Conservation (phyloP, 2,888 invertebrate genomes). For the Dendrolimus houi region DNA sequence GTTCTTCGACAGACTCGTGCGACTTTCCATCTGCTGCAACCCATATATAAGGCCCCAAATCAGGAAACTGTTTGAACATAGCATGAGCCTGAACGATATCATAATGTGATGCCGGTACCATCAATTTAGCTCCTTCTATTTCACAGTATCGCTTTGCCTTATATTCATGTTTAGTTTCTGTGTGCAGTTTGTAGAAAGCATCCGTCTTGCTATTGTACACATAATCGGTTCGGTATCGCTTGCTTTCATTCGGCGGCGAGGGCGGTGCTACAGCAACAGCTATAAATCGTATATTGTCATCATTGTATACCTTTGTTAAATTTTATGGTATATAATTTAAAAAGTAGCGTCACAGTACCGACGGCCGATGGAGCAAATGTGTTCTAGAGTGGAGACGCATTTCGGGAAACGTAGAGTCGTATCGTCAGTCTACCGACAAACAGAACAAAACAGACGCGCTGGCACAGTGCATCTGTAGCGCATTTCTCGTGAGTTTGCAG, state of each 20-base stretch:
- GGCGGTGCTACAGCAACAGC: slow-evolving; percentile 13
- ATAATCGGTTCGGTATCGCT: slow-evolving; percentile 42
- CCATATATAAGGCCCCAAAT: slow-evolving; percentile 34
- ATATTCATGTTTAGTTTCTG: slow-evolving; percentile 14
- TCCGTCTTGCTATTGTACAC: slow-evolving; percentile 35
- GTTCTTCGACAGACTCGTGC: slow-evolving; percentile 38
- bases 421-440: too few relatives aligned
- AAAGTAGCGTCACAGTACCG: too few relatives aligned
- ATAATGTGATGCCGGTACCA: slow-evolving; percentile 13
- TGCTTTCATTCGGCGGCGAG: slow-evolving; percentile 14
- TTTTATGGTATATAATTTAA: too few relatives aligned
- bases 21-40: slow-evolving; percentile 28
- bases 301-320: too few relatives aligned
- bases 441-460: too few relatives aligned
- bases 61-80: slow-evolving; percentile 46
- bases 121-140: slow-evolving; percentile 36
- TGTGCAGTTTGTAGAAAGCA: slow-evolving; percentile 53
- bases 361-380: too few relatives aligned
- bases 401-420: too few relatives aligned
- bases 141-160: slow-evolving; percentile 18
- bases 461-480: too few relatives aligned
- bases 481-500: too few relatives aligned
- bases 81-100: slow-evolving; percentile 37
- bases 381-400: too few relatives aligned
- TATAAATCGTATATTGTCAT: too few relatives aligned